These are phyloP conservation scores for Chymomyza caudatula DNA, from an alignment of 2,888 invertebrate species.

Conservation along the genomic window DNA sequence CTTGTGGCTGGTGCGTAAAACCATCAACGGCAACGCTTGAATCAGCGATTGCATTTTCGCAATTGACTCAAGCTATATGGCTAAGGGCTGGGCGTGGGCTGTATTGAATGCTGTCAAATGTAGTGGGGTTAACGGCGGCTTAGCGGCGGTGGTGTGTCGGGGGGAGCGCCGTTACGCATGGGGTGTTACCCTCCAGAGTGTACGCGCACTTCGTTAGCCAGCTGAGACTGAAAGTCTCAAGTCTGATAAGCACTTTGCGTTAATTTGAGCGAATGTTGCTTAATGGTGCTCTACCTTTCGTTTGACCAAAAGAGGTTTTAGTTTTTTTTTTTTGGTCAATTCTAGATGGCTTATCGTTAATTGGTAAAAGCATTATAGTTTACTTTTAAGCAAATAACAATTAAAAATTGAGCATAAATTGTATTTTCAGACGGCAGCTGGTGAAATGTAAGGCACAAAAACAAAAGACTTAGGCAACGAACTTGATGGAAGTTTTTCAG, in stretches of 20 bases:
- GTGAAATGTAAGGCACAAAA: slow-evolving; percentile 1
- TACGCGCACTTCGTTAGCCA: slow-evolving; percentile 66
- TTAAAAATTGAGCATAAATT: slow-evolving; percentile 30
- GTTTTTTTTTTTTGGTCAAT: neutral
- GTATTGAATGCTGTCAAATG: neutral
- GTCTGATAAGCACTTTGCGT: slow-evolving; percentile 58
- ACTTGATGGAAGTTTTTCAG: slow-evolving; percentile 30
- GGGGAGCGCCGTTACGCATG: slow-evolving; percentile 35
- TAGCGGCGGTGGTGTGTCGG: slow-evolving; percentile 19
- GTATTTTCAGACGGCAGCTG: neutral
- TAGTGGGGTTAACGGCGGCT: too few relatives aligned
- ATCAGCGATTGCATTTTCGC: slow-evolving; percentile 30
- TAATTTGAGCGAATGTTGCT: slow-evolving; percentile 61
- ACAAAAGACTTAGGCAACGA: slow-evolving; percentile 35
- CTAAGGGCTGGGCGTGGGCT: slow-evolving; percentile 13
- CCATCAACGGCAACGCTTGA: slow-evolving; percentile 69
- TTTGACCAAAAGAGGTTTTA: neutral
- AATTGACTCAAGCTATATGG: neutral
- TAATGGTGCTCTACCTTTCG: neutral
- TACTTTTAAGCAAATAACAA: slow-evolving; percentile 57
- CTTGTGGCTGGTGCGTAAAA: slow-evolving; percentile 55
- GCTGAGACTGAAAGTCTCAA: slow-evolving; percentile 9
- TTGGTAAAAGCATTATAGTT: slow-evolving; percentile 55
- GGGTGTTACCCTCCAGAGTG: slow-evolving; percentile 59
- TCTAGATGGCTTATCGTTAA: slow-evolving; percentile 63